Evolutionary conservation across 2,888 invertebrate genomes (phyloP), one percentile per base, ranked within the genome.

Genomic region (Hermodice carunculata): DNA sequence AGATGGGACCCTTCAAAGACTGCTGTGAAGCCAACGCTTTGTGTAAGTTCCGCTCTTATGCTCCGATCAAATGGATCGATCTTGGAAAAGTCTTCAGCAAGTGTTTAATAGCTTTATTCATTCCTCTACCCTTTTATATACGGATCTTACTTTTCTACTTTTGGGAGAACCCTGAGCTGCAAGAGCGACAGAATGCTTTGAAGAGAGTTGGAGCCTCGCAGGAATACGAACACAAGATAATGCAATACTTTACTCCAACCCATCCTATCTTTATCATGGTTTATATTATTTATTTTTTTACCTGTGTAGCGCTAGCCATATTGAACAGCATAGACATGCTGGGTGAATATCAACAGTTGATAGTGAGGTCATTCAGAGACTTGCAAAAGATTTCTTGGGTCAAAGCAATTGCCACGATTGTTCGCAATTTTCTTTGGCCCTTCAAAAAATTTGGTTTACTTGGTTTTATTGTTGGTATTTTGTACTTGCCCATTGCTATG

Each of bases 51-150:
- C 42, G 29, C 2, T 53, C 44, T 8, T 44, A 37, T 2, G 26
- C 24, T 1, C 60, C 56, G 2, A 40, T 59, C 1, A 44, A 66
- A 4, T 71, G 71, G 71, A 61, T 62, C 8, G 17, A 19, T 6
- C 26, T 64, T 2, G 71, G 71, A 37, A 71, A 69, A 11, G 44
- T 79, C 5, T 70, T 81, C n/a, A 80, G 80, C 51, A 53, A 76
- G 3, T 31, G 70, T 3, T 44, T 84, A 0, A 60, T 80, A 19
- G 62, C 83, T 3, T 43, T 82, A 1, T 29, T 80, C 4, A 58
- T 82, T 2, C 84, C 84, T 0, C 34, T 80, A 14, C 83, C 83
- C 0, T 84, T 77, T 66, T 84, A 82, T 67, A 60, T 78, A 17
- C 67, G 84, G 0, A 69, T 81, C 6, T 64, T 76, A 19, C 72